Percentiles rank a stretch among this genome's conserved stretches.
These are phyloP conservation scores for Uria lomvia DNA, from an alignment of 2,113 vertebrate genomes.

Conservation along the genomic window DNA sequence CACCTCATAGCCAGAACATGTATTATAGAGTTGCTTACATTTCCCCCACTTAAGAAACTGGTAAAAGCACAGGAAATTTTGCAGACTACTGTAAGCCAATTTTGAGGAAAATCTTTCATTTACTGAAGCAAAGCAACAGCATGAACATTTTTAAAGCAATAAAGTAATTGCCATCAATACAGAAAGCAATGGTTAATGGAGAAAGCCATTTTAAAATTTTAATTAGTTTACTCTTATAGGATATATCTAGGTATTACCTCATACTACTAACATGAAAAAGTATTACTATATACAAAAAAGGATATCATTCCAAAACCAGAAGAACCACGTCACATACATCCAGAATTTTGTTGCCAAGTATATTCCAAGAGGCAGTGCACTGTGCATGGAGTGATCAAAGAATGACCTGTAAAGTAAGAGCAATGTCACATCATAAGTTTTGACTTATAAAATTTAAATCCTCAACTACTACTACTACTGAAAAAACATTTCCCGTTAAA, in stretches of 20 bases:
- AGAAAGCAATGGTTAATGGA: background rate
- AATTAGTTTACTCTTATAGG: background rate
- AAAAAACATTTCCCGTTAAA: background rate
- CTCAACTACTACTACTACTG: background rate
- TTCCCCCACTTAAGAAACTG: background rate
- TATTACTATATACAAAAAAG: constrained; percentile 71
- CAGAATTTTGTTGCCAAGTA: constrained; percentile 99
- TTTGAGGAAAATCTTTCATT: background rate
- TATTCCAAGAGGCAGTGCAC: constrained; percentile 96
- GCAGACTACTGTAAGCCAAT: background rate
- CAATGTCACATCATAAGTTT: background rate
- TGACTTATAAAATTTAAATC: background rate
- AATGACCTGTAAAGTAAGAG: constrained; percentile 83
- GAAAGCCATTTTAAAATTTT: background rate
- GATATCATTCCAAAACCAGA: constrained; percentile 99
- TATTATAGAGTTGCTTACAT: background rate
- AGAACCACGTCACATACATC: constrained; percentile 99
- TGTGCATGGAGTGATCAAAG: constrained; percentile 99
- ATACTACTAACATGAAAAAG: background rate
- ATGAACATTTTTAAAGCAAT: background rate
- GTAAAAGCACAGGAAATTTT: background rate
- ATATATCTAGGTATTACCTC: background rate
- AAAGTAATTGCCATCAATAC: background rate
- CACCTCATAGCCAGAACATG: background rate
- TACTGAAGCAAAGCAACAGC: background rate